A percentile compares a stretch with the other conserved stretches of the same genome.
Conservation (phyloP, 1,140 invertebrate genomes). For the Bombus difficillimus region DNA sequence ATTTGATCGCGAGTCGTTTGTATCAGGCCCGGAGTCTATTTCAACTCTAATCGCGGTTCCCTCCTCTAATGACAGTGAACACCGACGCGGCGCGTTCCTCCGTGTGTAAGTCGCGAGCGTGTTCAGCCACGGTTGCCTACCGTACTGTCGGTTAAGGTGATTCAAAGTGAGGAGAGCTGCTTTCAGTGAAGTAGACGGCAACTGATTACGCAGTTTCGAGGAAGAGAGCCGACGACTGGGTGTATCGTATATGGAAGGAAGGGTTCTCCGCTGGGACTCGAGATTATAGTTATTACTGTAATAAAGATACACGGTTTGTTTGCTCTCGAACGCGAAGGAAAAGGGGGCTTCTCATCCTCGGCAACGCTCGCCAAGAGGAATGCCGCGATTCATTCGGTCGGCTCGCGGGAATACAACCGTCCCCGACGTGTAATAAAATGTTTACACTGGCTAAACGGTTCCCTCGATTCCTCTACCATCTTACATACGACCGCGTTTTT, state of each 20-base stretch:
- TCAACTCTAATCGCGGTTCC: slow-evolving; percentile 42
- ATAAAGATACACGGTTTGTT: slow-evolving; percentile 75
- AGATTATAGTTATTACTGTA: slow-evolving; percentile 76
- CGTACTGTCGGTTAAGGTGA: slow-evolving; percentile 49
- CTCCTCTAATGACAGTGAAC: slow-evolving; percentile 45
- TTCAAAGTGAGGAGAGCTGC: slow-evolving; percentile 58
- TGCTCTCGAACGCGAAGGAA: slow-evolving; percentile 58
- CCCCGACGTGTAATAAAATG: slow-evolving; percentile 42
- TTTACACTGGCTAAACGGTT: slow-evolving; percentile 39
- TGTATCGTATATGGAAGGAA: slow-evolving; percentile 48
- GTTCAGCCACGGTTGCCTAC: slow-evolving; percentile 17
- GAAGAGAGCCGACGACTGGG: slow-evolving; percentile 50
- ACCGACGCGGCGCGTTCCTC: too few relatives aligned
- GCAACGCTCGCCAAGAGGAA: slow-evolving; percentile 12
- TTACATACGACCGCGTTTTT: not conserved
- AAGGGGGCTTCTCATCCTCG: not conserved
- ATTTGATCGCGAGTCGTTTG: slow-evolving; percentile 40
- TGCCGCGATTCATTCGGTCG: slow-evolving; percentile 63
- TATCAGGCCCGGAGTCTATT: slow-evolving; percentile 32
- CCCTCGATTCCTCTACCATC: not conserved
- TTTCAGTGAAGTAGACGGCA: slow-evolving; percentile 48
- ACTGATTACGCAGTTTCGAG: slow-evolving; percentile 63
- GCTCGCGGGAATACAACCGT: slow-evolving; percentile 14
- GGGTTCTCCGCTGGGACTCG: slow-evolving; percentile 36
- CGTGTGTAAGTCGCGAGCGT: not conserved